These are phyloP conservation scores for Campoplex capitator DNA, from an alignment of 2,888 invertebrate species.

Conservation along the genomic window DNA sequence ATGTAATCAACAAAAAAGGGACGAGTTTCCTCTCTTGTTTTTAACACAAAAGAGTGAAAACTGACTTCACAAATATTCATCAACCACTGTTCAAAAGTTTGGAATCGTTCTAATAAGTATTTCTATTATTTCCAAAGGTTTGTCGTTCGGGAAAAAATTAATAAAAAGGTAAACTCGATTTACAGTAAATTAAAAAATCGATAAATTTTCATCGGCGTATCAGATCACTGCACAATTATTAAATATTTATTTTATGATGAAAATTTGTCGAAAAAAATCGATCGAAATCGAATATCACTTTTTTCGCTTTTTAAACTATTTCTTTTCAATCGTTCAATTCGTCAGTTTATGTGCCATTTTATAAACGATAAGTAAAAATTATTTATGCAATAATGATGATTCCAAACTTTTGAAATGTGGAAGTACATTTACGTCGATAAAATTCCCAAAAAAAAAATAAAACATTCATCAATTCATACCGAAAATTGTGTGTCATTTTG, in stretches of 20 bases:
- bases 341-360: neutral
- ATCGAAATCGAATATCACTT: neutral
- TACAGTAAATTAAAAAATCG: neutral
- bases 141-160: neutral
- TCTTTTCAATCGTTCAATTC: neutral
- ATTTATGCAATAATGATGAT: neutral
- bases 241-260: neutral
- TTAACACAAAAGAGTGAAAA: constrained; percentile 71
- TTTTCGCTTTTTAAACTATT: neutral
- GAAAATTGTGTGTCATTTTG: neutral
- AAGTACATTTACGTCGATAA: too few relatives aligned
- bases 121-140: neutral
- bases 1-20: neutral
- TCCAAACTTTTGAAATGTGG: neutral
- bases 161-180: neutral
- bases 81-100: neutral
- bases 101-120: neutral
- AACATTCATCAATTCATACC: too few relatives aligned
- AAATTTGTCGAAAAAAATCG: neutral
- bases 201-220: neutral
- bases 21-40: constrained; percentile 71
- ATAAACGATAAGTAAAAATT: neutral
- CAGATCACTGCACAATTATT: neutral
- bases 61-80: constrained; percentile 11
- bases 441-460: too few relatives aligned